A percentile compares a stretch with the other conserved stretches of the same genome.
phyloP scores from a whole-genome alignment of 1,140 invertebrate species.

The Aphaenogaster ashmeadi region DNA sequence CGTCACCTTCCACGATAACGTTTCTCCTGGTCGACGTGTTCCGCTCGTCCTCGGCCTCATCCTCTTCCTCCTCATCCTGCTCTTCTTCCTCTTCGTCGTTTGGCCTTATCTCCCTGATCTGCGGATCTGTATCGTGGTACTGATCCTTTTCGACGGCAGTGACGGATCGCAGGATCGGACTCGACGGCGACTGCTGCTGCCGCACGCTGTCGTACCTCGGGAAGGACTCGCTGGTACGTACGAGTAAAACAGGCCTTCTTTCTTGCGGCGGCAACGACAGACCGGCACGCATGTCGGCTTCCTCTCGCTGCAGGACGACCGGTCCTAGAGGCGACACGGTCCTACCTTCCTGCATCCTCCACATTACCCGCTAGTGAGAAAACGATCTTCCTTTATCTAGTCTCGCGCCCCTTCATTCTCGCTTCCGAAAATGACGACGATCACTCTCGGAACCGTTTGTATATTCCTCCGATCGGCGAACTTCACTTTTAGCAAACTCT shows the following conservation, averaged over 20 bases:
- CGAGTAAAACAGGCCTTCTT: conserved; percentile 80
- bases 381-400: conserved; percentile 69
- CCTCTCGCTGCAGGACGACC: conserved; percentile 79
- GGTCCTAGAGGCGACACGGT: conserved; percentile 83
- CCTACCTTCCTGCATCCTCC: conserved; percentile 84
- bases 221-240: conserved; percentile 82
- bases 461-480: neutral
- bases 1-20: conserved; percentile 66
- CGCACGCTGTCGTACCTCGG: conserved; percentile 80
- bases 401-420: conserved; percentile 56
- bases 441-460: neutral
- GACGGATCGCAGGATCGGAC: conserved; percentile 64
- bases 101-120: conserved; percentile 71
- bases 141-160: conserved; percentile 68
- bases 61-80: conserved; percentile 71
- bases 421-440: neutral
- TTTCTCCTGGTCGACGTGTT: conserved; percentile 27
- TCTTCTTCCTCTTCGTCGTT: conserved; percentile 79
- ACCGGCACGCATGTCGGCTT: conserved; percentile 76
- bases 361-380: conserved; percentile 74
- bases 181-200: conserved; percentile 69
- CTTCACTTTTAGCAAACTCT: neutral
- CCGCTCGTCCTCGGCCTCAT: conserved; percentile 62
- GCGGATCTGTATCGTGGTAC: conserved; percentile 69
- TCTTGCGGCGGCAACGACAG: conserved; percentile 75